These are phyloP conservation scores for Nycticorax nycticorax DNA, from an alignment of 2,113 vertebrate species.

Conservation along the genomic window DNA sequence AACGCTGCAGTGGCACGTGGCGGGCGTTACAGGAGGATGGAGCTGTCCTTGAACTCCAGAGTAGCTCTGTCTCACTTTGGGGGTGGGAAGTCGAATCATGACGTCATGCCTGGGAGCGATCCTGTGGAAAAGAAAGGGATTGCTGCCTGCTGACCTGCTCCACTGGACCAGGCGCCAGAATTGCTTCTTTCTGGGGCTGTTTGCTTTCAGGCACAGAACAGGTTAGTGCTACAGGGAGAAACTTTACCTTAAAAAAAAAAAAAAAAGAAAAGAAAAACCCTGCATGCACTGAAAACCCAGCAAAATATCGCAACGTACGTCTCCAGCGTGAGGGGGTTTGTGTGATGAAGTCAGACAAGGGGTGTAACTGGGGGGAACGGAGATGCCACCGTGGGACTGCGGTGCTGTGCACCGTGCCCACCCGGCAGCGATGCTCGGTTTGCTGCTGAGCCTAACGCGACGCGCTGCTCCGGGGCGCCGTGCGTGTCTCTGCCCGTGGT, in stretches of 20 bases:
- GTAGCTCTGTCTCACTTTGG: neutral
- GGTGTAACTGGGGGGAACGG: rapidly evolving
- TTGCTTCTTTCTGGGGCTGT: neutral
- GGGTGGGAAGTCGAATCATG: neutral
- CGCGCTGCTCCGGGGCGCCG: neutral
- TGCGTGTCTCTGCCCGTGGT: rapidly evolving
- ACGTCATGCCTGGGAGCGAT: neutral
- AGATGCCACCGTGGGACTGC: neutral
- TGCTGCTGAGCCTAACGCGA: neutral
- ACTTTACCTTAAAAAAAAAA: neutral
- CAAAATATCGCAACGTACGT: neutral
- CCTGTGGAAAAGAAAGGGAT: neutral
- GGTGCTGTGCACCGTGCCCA: neutral
- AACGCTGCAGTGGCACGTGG: neutral
- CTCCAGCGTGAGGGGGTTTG: neutral
- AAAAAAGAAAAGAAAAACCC: neutral
- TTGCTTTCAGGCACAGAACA: neutral
- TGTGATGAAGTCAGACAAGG: neutral
- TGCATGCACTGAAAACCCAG: neutral
- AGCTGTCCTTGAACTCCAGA: neutral
- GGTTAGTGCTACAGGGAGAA: neutral
- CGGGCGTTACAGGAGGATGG: neutral
- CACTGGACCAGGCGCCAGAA: neutral
- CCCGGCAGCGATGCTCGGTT: neutral
- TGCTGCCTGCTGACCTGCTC: neutral